Evolutionary conservation across 2,888 invertebrate genomes (phyloP).

Genomic region (Ellobium chinense): DNA sequence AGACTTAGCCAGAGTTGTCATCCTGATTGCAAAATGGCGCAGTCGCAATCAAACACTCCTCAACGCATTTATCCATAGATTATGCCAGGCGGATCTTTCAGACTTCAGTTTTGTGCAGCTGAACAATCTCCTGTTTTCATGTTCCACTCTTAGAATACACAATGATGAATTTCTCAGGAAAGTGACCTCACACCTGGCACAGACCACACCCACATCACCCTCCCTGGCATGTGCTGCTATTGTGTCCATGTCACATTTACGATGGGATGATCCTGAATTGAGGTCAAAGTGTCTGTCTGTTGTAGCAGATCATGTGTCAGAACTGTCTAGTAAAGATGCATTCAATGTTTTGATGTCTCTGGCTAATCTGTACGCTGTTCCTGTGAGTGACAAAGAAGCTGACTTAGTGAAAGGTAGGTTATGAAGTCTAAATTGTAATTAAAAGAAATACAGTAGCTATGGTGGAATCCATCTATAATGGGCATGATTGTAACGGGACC

Average conservation of each 20-base stretch:
- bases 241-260: conserved; percentile 21
- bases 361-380: conserved; percentile 28
- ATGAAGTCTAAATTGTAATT: too few species aligned
- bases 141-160: conserved; percentile 12
- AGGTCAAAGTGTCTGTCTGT: not conserved
- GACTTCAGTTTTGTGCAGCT: conserved; percentile 31
- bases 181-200: not conserved
- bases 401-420: conserved; percentile 13
- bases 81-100: conserved; percentile 9
- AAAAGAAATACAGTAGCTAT: too few species aligned
- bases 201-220: not conserved
- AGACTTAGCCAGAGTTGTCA: conserved; percentile 35
- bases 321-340: conserved; percentile 25
- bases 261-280: conserved; percentile 15
- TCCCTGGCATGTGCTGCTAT: not conserved
- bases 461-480: too few species aligned
- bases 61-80: conserved; percentile 13
- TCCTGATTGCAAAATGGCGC: conserved; percentile 24
- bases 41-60: conserved; percentile 31
- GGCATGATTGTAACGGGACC: too few species aligned
- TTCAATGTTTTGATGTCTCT: conserved; percentile 22
- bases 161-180: conserved; percentile 3
- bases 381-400: conserved; percentile 9
- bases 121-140: conserved; percentile 33
- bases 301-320: not conserved